Base-by-base conservation (phyloP, 1,140 invertebrate species). In the Aphaenogaster floridana region DNA sequence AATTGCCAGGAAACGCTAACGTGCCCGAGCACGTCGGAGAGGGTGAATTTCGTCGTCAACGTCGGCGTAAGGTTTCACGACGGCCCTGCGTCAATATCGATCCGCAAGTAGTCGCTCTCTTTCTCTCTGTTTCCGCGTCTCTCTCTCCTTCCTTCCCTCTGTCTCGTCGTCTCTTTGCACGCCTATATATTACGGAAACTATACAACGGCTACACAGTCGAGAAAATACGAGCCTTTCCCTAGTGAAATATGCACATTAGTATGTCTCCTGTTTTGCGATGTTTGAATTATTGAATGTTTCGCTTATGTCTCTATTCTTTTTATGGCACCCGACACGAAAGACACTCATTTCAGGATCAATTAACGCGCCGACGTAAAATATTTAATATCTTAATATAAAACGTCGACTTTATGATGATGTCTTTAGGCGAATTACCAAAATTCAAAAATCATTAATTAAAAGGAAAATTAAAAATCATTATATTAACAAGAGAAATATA, bases 1-100 rank as follows among this genome's bases (percentile, higher is more conserved):
- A 57, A 78, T 64, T 64, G 17, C 63, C 63, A 39, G 28, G 59
- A 48, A 68, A 54, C 50, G 39, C 7, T 80, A 79, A 68, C 11
- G 28, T 59, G 54, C 69, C n/a, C 68, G 13, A 42, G n/a, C 42
- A 50, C 68, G 68, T 83, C 80, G 15, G 17, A 42, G 50, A 50
- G 78, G 50, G 48, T 79, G 34, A 87, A 85, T 85, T 90, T 81
- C 86, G 63, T 69, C 74, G 80, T 64, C 76, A 61, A 68, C 71
- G 68, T 52, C 50, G 50, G 63, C 21, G n/a, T 90, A 90, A 91
- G 83, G 87, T 83, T 90, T 91, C 87, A 28, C 76, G 42, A 78
- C 77, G 77, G 80, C 42, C 64, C 85, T 77, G 89, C 89, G 88
- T 88, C 89, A 81, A 90, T 90, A 90, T 90, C 89, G 90, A 91